Percentiles rank a stretch among this genome's conserved stretches.
phyloP scores from a whole-genome alignment of 2,888 invertebrate genomes.

The Nemapogon koenigi region DNA sequence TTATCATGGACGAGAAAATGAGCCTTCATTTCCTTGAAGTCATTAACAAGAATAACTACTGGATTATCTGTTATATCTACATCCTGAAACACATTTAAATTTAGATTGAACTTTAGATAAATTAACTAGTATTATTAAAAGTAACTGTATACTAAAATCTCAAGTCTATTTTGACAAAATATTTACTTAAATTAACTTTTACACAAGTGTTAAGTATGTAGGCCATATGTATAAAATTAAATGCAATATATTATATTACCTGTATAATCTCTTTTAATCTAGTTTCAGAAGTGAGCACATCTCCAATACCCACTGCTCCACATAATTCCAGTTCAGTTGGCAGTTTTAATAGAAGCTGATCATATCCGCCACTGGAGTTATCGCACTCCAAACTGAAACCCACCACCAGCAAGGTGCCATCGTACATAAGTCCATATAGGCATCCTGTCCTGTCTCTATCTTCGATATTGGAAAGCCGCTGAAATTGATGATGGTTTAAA shows the following conservation, averaged over 20 bases:
- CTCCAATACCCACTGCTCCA: constrained; percentile 73
- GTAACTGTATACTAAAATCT: background rate
- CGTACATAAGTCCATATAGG: constrained; percentile 77
- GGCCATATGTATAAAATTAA: background rate
- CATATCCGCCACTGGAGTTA: constrained; percentile 55
- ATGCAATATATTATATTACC: constrained; percentile 23
- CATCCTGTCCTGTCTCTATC: constrained; percentile 70
- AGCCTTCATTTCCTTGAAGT: constrained; percentile 62
- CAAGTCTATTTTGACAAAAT: background rate
- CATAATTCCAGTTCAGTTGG: constrained; percentile 81
- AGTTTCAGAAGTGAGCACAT: constrained; percentile 64
- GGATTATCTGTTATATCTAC: constrained; percentile 85
- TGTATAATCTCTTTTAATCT: constrained; percentile 68
- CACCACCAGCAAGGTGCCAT: constrained; percentile 72
- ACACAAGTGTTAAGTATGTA: background rate
- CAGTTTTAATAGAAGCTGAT: constrained; percentile 67
- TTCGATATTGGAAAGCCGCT: constrained; percentile 73
- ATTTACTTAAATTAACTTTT: background rate
- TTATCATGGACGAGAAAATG: constrained; percentile 76
- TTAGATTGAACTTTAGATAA: background rate
- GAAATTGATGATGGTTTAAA: too few relatives aligned
- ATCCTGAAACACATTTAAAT: constrained; percentile 43
- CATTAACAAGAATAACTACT: constrained; percentile 66
- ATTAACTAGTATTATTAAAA: background rate
- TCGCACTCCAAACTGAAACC: constrained; percentile 72